Percentiles rank a stretch among this genome's conserved stretches.
Evolutionary conservation across 1,140 invertebrate species (phyloP).

Genomic region (Drosophila oshimai): DNA sequence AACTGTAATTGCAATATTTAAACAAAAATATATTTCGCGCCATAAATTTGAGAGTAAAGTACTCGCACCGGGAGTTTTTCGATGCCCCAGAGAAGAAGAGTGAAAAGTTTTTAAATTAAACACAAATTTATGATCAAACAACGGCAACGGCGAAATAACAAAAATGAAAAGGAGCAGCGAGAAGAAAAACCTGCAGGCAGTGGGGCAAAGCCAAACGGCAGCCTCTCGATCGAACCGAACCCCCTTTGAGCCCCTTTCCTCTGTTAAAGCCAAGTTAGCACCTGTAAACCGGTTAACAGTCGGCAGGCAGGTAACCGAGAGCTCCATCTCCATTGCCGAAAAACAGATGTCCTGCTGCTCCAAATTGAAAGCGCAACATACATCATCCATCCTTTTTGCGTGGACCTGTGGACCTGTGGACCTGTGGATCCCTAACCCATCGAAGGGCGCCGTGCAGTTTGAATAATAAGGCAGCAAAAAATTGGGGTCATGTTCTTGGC

Average conservation of each 20-base stretch:
- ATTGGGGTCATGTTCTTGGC: slow-evolving; percentile 81
- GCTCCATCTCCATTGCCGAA: slow-evolving; percentile 30
- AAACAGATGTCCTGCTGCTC: slow-evolving; percentile 82
- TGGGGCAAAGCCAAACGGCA: slow-evolving; percentile 58
- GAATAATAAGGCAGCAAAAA: slow-evolving; percentile 59
- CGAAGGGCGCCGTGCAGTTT: slow-evolving; percentile 50
- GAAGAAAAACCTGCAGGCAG: slow-evolving; percentile 70
- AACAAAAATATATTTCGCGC: slow-evolving; percentile 65
- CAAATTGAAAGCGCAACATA: slow-evolving; percentile 82
- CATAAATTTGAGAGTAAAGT: slow-evolving; percentile 67
- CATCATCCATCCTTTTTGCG: slow-evolving; percentile 64
- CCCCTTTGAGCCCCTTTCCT: background rate
- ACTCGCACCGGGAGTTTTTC: slow-evolving; percentile 36
- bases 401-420: no score
- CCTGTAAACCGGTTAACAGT: slow-evolving; percentile 69
- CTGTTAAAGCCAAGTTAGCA: slow-evolving; percentile 56
- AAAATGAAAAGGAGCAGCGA: slow-evolving; percentile 11
- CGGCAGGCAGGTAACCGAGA: slow-evolving; percentile 24
- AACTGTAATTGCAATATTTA: slow-evolving; percentile 57
- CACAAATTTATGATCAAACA: slow-evolving; percentile 74
- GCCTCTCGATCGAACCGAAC: slow-evolving; percentile 14
- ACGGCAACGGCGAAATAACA: slow-evolving; percentile 27
- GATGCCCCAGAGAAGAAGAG: slow-evolving; percentile 34
- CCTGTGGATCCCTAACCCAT: no score
- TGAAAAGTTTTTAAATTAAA: slow-evolving; percentile 81